A percentile compares a stretch with the other conserved stretches of the same genome.
These are phyloP conservation scores for Dendroctonus valens DNA, from an alignment of 1,140 invertebrate genomes.

Conservation along the genomic window DNA sequence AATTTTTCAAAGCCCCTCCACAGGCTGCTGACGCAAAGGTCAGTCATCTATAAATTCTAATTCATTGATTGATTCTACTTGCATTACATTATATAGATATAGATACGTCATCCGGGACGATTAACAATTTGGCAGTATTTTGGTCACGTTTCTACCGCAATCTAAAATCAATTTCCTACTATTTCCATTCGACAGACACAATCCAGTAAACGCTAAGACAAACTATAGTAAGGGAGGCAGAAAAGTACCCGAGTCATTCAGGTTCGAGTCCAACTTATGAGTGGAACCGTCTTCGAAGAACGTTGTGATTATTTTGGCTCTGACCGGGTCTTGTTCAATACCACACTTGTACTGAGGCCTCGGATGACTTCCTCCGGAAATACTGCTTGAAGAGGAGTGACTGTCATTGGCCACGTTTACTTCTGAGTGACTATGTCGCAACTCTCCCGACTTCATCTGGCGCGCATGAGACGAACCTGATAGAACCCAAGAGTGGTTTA, in stretches of 20 bases:
- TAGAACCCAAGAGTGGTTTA: conserved; percentile 73
- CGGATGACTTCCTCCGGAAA: conserved; percentile 45
- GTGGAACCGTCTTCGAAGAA: conserved; percentile 46
- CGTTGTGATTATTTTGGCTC: conserved; percentile 43
- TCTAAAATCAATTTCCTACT: not conserved
- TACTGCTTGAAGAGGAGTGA: conserved; percentile 45
- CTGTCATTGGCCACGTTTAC: conserved; percentile 46
- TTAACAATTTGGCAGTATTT: conserved; percentile 21
- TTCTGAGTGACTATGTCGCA: conserved; percentile 49
- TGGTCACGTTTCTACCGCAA: conserved; percentile 25
- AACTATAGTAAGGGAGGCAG: conserved; percentile 61
- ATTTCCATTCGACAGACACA: not conserved
- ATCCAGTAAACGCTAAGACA: conserved; percentile 1
- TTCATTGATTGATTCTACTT: not conserved
- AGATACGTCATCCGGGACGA: not conserved
- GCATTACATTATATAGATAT: not conserved
- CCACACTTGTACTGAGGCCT: conserved; percentile 42
- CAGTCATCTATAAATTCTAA: not conserved
- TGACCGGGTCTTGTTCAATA: conserved; percentile 40
- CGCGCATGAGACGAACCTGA: conserved; percentile 36
- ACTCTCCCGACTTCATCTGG: conserved; percentile 38
- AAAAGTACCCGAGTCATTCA: conserved; percentile 67
- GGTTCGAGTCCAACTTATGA: conserved; percentile 54
- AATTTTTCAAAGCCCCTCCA: not conserved
- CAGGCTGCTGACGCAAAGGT: not conserved